phyloP scores from a whole-genome alignment of 2,113 vertebrate genomes.

The Rhabdornis inornatus region DNA sequence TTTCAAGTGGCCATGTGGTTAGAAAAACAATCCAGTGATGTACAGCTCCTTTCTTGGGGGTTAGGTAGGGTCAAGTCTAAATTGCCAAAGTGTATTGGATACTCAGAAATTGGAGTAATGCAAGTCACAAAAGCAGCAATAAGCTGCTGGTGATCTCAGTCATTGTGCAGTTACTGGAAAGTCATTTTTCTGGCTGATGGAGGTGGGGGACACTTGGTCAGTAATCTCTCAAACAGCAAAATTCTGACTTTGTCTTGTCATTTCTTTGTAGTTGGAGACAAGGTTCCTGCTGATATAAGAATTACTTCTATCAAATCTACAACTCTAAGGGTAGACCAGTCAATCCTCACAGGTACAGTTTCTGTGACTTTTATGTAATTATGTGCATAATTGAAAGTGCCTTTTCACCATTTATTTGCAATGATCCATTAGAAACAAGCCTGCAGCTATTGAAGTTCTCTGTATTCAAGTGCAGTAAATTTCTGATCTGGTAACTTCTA shows the following conservation, averaged over 20 bases:
- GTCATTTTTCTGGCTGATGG: background rate
- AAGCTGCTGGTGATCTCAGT: background rate
- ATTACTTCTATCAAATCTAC: conserved; percentile 97
- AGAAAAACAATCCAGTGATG: background rate
- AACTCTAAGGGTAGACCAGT: conserved; percentile 95
- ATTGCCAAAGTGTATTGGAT: background rate
- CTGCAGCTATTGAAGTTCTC: background rate
- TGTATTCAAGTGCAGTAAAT: background rate
- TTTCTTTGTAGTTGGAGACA: conserved; percentile 89
- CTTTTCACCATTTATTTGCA: background rate
- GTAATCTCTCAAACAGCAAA: background rate
- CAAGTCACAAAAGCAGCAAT: background rate
- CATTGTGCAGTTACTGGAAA: background rate
- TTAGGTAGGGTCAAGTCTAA: background rate
- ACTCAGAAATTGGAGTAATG: background rate
- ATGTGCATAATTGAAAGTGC: background rate
- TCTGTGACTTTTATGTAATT: background rate
- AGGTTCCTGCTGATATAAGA: conserved; percentile 97
- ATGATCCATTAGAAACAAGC: background rate
- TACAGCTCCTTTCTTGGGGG: background rate
- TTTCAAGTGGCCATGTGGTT: background rate
- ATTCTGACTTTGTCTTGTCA: background rate
- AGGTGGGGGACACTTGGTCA: background rate
- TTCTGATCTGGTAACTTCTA: background rate
- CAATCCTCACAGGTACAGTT: conserved; percentile 92